Evolutionary conservation across 2,888 invertebrate genomes (phyloP), one percentile per base, ranked within the genome.

Genomic region (Cephus spinipes): DNA sequence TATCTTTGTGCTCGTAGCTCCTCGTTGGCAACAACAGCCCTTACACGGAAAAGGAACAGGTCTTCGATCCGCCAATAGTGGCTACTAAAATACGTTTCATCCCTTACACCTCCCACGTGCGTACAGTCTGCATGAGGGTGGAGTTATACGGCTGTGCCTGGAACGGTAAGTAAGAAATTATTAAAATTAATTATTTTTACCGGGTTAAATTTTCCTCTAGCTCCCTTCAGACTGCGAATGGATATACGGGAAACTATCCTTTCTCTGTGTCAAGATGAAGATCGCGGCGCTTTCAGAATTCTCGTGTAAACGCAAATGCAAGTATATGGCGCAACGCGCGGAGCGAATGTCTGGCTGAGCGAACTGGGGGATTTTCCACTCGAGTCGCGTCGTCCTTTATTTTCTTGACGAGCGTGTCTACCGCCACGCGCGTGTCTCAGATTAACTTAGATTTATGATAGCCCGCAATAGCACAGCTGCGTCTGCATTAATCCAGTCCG

Each of bases 71-170:
- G 75, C 95, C 96, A 35, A 94, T 97, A 84, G 94, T 97, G 80
- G 96, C 96, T 71, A 94, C 95, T 79, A 95, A 94, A 91, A 93
- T 97, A 81, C 94, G 97, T 81, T 94, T 97, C 89, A 94, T 96
- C 86, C 97, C 97, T 12, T 96, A 95, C 92, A 95, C 96, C 81
- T 94, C 95, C 80, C 95, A 95, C 89, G 94, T 95, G 84, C 93
- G 96, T 81, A 96, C 95, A 6, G 95, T 96, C 81, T 97, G 97
- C 90, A 94, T 97, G 93, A 92, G 97, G 82, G 94, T 96, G 75
- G 97, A 97, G 92, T 92, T 97, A 84, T 94, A 96, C 83, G 97
- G 97, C 79, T 97, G 97, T 92, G 93, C 92, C 83, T 96, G 95
- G 94, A 93, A 93, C 92, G 96, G 96, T 96, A 91, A 94, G 94